A percentile compares a stretch with the other conserved stretches of the same genome.
These are phyloP conservation scores for Calephelis virginiensis DNA, from an alignment of 1,140 invertebrate species.

Conservation along the genomic window DNA sequence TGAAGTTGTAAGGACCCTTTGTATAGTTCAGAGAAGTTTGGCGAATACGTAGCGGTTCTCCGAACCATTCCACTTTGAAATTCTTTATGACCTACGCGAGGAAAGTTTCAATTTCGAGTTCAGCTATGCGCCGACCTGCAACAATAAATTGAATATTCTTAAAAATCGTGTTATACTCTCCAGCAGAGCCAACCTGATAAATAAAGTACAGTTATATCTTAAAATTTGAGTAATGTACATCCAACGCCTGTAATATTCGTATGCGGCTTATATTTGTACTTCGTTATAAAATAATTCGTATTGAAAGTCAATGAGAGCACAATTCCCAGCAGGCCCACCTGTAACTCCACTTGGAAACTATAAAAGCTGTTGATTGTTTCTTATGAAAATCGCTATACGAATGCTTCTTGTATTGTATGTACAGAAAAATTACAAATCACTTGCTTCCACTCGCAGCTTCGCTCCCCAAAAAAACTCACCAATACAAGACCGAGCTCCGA, in stretches of 20 bases:
- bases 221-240: not conserved
- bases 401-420: not conserved
- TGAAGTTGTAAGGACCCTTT: constrained; percentile 59
- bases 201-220: no score
- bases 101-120: constrained; percentile 84
- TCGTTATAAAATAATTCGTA: no score
- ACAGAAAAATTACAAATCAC: not conserved
- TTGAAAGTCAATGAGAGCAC: no score
- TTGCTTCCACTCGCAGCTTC: no score
- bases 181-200: no score
- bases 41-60: constrained; percentile 43
- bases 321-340: no score
- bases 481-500: constrained; percentile 80
- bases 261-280: no score
- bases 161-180: not conserved
- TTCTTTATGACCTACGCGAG: constrained; percentile 80
- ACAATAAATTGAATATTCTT: constrained; percentile 13
- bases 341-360: no score
- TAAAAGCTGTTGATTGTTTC: no score
- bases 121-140: constrained; percentile 82
- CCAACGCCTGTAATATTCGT: no score
- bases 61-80: constrained; percentile 79
- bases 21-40: constrained; percentile 56
- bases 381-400: no score
- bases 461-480: constrained; percentile 45